Evolutionary conservation across 2,113 vertebrate genomes (phyloP), one percentile per base, ranked within the genome.

Genomic region (Corythornis cristatus): DNA sequence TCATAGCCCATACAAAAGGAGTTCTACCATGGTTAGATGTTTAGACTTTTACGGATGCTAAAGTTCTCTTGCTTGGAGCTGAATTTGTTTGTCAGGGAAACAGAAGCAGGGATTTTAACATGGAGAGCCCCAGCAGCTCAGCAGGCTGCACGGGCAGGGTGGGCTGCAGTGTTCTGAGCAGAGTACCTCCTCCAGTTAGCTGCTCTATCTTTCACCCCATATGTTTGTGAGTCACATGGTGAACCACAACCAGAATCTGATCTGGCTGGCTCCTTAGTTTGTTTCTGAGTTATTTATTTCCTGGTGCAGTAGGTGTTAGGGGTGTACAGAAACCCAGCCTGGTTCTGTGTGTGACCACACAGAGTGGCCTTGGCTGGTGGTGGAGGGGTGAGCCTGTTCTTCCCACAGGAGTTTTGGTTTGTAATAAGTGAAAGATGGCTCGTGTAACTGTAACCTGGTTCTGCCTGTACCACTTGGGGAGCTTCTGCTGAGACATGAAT

Each of bases 151-250:
- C 0, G 28, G 45, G 1, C 15, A 28, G 56, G 45, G 8, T 65
- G 71, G 42, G 68, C 74, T 75, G 58, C 66, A 16, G 1, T 28
- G 77, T 35, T 23, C 45, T 19, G 74, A 18, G 88, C 68, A 33
- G 70, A 50, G 29, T 3, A 13, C 67, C 89, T 75, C 53, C 5
- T 31, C 35, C 2, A 2, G 67, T 4, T 48, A 71, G 35, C 71
- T 68, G 67, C 86, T 88, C 72, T 94, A 75, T 95, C 89, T 91
- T 82, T 83, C 37, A 9, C 17, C 56, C 93, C 93, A 86, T 73
- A 73, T 93, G 90, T 83, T 50, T 18, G 60, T 53, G 79, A 56
- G 92, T 89, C 88, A 76, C 85, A 4, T 25, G 82, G 45, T 28
- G 71, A 82, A 29, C 88, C 46, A 13, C 67, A 62, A 43, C 66